These are phyloP conservation scores for Liopterus haemorrhoidalis DNA, from an alignment of 2,888 invertebrate species.

Conservation along the genomic window DNA sequence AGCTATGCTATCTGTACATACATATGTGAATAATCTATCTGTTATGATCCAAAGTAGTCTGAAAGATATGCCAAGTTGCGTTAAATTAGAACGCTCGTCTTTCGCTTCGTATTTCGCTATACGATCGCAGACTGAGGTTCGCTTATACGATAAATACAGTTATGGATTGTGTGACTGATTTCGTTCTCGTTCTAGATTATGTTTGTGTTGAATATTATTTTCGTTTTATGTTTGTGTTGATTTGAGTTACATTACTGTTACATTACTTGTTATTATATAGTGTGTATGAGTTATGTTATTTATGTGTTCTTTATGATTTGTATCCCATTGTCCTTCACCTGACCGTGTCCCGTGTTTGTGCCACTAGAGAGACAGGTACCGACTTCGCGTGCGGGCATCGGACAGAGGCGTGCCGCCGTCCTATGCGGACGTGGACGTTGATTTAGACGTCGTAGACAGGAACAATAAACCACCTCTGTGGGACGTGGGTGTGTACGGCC, in stretches of 20 bases:
- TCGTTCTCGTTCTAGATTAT: constrained; percentile 24
- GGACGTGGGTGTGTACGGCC: constrained; percentile 93
- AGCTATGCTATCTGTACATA: no score
- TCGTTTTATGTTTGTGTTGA: constrained; percentile 25
- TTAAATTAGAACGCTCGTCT: not conserved
- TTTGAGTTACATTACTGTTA: constrained; percentile 39
- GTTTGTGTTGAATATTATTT: constrained; percentile 9
- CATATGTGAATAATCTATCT: no score
- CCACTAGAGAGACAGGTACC: constrained; percentile 91
- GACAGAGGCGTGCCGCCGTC: constrained; percentile 90
- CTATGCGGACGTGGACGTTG: constrained; percentile 93
- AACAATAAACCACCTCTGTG: constrained; percentile 97
- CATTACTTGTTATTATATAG: constrained; percentile 34
- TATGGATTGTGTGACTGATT: constrained; percentile 40
- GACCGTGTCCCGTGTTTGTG: constrained; percentile 62
- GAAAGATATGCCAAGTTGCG: not conserved
- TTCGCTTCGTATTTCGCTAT: not conserved
- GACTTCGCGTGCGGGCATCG: constrained; percentile 92
- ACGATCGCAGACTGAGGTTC: not conserved
- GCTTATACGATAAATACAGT: not conserved
- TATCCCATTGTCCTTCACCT: constrained; percentile 60
- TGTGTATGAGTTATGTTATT: constrained; percentile 51
- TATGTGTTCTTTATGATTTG: constrained; percentile 51
- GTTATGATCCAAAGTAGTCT: not conserved
- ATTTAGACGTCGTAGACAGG: constrained; percentile 96